Base-by-base conservation (phyloP, 2,888 invertebrate species). In the Ashinkailepas kermadecensis region DNA sequence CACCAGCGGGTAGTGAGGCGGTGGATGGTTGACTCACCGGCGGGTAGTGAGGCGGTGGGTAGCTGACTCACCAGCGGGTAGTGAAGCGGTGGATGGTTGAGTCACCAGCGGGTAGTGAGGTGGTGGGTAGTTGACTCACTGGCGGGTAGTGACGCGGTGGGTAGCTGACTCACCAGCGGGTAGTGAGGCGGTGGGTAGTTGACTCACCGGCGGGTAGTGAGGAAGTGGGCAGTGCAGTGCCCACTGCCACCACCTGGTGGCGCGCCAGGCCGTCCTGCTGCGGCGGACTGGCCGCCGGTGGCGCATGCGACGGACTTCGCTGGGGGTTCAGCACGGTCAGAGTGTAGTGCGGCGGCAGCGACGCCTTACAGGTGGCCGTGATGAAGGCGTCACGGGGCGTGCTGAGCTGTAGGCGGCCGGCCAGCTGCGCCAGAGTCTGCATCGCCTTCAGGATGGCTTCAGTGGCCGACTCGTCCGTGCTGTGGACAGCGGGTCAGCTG, bases 231-330 rank as follows among this genome's bases (percentile, higher is more conserved):
- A 98, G 89, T 54, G 97, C 95, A 0, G 97, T 97, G 56, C 99
- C 99, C 83, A 99, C 97, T 84, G 97, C 98, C 78, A 99, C 97
- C 83, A 99, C 96, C 89, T 99, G 98, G 86, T 95, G 96, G 58
- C 94, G 89, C 58, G 82, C 78, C 82, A 81, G 57, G 82, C 82
- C 12, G 81, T 56, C 67, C 64, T 81, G 54, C 82, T 80, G 21
- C 81, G 79, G 62, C 81, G 79, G 23, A 81, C 81, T 64, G 81
- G 82, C 10, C 81, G 82, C 18, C 82, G 79, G 18, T 74, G 21
- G 78, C 18, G 82, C 83, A n/a, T 82, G 81, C 62, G 58, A 12
- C 23, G 79, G 59, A 3, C 58, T 58, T 13, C 59, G n/a, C 74
- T 56, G 74, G 11, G 85, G 84, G 82, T 86, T 94, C 84, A 97